Percentiles rank a stretch among this genome's conserved stretches.
Conservation (phyloP, 1,140 invertebrate genomes). For the Melitaea cinxia region DNA sequence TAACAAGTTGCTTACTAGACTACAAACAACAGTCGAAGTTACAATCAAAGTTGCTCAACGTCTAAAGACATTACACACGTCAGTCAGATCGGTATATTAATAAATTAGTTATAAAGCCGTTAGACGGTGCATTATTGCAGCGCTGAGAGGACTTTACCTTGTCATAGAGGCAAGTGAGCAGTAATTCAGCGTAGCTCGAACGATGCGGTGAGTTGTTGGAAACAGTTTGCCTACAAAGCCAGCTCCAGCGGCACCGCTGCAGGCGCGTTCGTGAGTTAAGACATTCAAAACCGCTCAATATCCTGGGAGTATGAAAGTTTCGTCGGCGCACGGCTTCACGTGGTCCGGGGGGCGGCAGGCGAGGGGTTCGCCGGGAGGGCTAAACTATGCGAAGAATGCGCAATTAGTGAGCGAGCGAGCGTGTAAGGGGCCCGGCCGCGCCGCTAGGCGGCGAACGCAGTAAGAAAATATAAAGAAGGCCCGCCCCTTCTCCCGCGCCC, state of each 20-base stretch:
- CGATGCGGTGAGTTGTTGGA: conserved; percentile 55
- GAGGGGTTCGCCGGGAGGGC: conserved; percentile 81
- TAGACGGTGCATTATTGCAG: conserved; percentile 26
- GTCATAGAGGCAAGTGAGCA: conserved; percentile 39
- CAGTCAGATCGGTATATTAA: conserved; percentile 7
- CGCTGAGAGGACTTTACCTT: conserved; percentile 24
- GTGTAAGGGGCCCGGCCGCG: conserved; percentile 78
- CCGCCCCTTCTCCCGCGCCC: conserved; percentile 70
- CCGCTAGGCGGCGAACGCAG: conserved; percentile 78
- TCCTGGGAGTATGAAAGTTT: conserved; percentile 79
- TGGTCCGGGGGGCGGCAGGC: conserved; percentile 73
- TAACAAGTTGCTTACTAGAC: neutral
- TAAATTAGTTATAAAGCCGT: conserved; percentile 28
- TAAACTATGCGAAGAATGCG: conserved; percentile 95
- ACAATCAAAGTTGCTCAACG: conserved; percentile 5
- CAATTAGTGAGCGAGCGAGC: conserved; percentile 91
- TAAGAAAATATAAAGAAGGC: conserved; percentile 86
- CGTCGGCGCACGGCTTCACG: conserved; percentile 76
- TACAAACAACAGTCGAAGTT: conserved; percentile 1
- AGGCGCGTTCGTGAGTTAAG: conserved; percentile 78
- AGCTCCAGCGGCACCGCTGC: conserved; percentile 53
- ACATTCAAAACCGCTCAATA: conserved; percentile 82
- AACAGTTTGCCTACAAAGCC: conserved; percentile 71
- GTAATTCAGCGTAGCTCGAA: conserved; percentile 47
- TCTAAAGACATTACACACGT: conserved; percentile 21